A percentile compares a stretch with the other conserved stretches of the same genome.
Evolutionary conservation across 2,797 vertebrate genomes (phyloP).

Genomic region (Poeciliopsis infans): DNA sequence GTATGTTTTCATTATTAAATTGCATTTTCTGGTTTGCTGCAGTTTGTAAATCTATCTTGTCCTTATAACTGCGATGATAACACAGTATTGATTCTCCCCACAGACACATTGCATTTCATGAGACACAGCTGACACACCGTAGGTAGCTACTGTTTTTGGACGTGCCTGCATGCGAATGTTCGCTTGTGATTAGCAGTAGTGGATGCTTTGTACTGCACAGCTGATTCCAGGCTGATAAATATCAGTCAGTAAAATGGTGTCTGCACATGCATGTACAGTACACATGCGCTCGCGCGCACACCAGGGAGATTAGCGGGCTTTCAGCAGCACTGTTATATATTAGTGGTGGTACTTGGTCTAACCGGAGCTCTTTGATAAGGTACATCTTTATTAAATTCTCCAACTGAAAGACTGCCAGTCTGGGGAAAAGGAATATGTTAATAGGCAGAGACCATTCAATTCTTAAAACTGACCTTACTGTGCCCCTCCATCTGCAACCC

Average conservation of each 20-base stretch:
- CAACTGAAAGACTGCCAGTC: slow-evolving; percentile 88
- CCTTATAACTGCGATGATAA: slow-evolving; percentile 55
- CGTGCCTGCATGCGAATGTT: slow-evolving; percentile 59
- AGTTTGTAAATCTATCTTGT: slow-evolving; percentile 47
- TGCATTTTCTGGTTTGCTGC: slow-evolving; percentile 44
- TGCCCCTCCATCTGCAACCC: slow-evolving; percentile 75
- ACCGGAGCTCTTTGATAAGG: slow-evolving; percentile 93
- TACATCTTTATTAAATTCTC: slow-evolving; percentile 98
- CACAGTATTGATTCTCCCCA: slow-evolving; percentile 16
- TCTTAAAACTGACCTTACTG: slow-evolving; percentile 75
- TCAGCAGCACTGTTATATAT: slow-evolving; percentile 90
- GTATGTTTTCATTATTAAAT: slow-evolving; percentile 63
- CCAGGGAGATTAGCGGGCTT: slow-evolving; percentile 87
- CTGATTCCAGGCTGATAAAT: slow-evolving; percentile 87
- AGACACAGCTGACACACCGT: slow-evolving; percentile 33
- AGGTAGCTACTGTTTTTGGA: slow-evolving; percentile 42
- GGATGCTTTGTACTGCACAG: slow-evolving; percentile 81
- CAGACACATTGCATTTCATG: slow-evolving; percentile 50
- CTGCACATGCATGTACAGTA: slow-evolving; percentile 41
- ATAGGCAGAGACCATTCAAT: slow-evolving; percentile 87
- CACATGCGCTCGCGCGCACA: slow-evolving; percentile 20
- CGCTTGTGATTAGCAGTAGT: slow-evolving; percentile 54
- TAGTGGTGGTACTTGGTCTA: slow-evolving; percentile 91
- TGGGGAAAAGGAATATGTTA: slow-evolving; percentile 90
- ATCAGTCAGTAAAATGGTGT: slow-evolving; percentile 83